phyloP scores from a whole-genome alignment of 2,113 vertebrate species.

The Willisornis vidua region DNA sequence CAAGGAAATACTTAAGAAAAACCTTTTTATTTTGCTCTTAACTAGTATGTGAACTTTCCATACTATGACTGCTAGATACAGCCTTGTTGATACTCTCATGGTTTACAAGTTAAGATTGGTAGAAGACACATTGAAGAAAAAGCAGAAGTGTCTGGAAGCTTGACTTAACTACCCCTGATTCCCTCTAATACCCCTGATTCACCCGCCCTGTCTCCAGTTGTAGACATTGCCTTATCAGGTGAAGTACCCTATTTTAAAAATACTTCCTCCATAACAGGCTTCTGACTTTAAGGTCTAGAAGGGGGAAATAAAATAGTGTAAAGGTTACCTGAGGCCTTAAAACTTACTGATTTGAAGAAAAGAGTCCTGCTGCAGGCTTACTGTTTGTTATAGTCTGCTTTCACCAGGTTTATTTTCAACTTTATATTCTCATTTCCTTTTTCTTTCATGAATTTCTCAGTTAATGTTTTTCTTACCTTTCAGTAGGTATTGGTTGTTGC shows the following conservation, averaged over 20 bases:
- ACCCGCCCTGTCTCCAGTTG: not conserved
- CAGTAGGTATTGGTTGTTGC: not conserved
- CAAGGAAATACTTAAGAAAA: not conserved
- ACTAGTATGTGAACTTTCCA: not conserved
- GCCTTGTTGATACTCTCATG: not conserved
- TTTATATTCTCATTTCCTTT: not conserved
- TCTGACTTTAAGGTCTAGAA: not conserved
- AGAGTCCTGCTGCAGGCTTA: not conserved
- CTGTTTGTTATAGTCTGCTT: not conserved
- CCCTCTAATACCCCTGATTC: rapidly evolving
- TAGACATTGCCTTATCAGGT: not conserved
- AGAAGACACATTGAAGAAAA: not conserved
- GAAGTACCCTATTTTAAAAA: not conserved
- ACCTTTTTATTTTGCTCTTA: not conserved
- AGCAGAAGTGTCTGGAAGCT: not conserved
- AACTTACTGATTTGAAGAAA: not conserved
- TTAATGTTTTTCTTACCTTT: not conserved
- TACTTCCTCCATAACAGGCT: not conserved
- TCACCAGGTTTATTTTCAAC: not conserved
- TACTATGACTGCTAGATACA: not conserved
- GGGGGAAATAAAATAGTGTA: not conserved
- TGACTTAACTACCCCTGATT: rapidly evolving
- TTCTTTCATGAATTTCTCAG: not conserved
- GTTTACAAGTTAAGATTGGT: not conserved
- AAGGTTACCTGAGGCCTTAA: not conserved